These are phyloP conservation scores for Nematostella vectensis DNA, from an alignment of 92 coral and sea anemone species.

Conservation along the genomic window DNA sequence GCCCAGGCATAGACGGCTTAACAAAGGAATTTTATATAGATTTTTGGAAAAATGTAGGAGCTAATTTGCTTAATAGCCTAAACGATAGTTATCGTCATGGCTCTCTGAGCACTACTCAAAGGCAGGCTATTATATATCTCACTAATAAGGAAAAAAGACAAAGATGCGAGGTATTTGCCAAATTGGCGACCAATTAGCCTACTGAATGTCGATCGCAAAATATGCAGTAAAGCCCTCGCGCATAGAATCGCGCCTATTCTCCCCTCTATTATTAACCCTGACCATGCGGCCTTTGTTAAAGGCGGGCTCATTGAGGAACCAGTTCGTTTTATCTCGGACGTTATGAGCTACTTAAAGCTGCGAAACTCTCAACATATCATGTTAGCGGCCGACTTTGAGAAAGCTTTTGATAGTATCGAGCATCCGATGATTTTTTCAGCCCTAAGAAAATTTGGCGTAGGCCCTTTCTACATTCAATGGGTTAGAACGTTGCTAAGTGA, in stretches of 20 bases:
- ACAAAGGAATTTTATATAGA: conserved; percentile 7
- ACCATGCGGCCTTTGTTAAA: neutral
- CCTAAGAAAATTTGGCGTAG: neutral
- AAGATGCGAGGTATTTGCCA: conserved; percentile 1
- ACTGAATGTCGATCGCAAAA: conserved; percentile 1
- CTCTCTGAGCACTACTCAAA: neutral
- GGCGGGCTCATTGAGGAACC: conserved; percentile 2
- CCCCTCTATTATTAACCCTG: neutral
- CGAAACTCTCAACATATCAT: neutral
- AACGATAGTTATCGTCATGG: neutral
- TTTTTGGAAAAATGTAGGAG: conserved; percentile 11
- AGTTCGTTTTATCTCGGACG: conserved; percentile 6
- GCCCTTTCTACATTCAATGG: neutral
- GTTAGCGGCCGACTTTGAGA: no score
- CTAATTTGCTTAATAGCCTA: neutral
- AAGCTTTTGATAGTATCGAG: conserved; percentile 1
- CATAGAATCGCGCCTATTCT: neutral
- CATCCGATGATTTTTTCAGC: neutral
- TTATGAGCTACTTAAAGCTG: neutral
- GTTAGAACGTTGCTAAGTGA: neutral
- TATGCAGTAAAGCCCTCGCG: conserved; percentile 11
- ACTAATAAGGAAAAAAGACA: conserved; percentile 1
- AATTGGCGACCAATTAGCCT: conserved; percentile 12
- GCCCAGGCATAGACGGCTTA: conserved; percentile 14
- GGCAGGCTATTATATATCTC: conserved; percentile 5